phyloP scores from a whole-genome alignment of 2,888 invertebrate species.

The Nomada hirtipes region DNA sequence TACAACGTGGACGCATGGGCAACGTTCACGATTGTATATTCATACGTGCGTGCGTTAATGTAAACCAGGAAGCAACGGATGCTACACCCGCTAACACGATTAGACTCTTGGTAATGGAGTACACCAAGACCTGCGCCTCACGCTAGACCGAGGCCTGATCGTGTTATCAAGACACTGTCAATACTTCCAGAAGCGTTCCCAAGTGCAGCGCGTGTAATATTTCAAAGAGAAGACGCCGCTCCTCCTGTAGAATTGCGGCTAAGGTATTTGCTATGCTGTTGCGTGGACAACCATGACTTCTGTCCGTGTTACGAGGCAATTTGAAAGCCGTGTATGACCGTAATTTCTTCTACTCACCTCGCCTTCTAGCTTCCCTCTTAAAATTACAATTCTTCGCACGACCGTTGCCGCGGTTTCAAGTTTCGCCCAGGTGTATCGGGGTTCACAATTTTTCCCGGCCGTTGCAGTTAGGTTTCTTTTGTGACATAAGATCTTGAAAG shows the following conservation, averaged over 20 bases:
- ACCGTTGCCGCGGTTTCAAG: no score
- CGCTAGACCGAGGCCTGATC: constrained; percentile 71
- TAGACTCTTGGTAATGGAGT: constrained; percentile 78
- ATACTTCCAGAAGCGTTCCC: constrained; percentile 64
- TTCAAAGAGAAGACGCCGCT: constrained; percentile 51
- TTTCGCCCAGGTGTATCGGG: no score
- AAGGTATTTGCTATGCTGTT: background rate
- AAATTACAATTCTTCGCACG: no score
- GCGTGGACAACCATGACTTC: background rate
- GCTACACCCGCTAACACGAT: constrained; percentile 75
- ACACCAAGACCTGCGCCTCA: constrained; percentile 66
- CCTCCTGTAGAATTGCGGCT: background rate
- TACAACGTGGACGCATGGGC: constrained; percentile 2
- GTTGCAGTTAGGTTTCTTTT: no score
- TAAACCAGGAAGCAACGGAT: constrained; percentile 59
- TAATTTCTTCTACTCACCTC: no score
- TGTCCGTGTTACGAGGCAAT: background rate
- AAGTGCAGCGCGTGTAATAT: constrained; percentile 51
- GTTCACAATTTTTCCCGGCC: no score
- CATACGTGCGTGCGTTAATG: constrained; percentile 47
- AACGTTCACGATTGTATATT: constrained; percentile 38
- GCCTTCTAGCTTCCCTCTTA: no score
- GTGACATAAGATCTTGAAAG: no score
- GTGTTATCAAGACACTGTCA: constrained; percentile 76
- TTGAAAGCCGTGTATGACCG: no score